Evolutionary conservation across 2,888 invertebrate species (phyloP), one percentile per base, ranked within the genome.

Genomic region (Myathropa florea): DNA sequence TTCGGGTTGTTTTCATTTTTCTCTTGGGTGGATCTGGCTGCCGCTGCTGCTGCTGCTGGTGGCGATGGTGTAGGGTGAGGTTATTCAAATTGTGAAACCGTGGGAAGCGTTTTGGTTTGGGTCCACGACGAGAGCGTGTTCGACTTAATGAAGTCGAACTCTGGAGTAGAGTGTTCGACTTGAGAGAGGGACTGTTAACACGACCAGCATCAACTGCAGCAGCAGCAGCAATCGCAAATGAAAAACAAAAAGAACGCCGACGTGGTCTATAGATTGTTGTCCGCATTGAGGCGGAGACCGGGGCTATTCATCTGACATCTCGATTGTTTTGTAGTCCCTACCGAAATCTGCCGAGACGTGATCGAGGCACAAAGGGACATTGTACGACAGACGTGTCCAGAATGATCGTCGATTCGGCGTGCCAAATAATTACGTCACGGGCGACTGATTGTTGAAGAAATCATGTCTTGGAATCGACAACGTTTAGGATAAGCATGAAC

Each of bases 1-100:
- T 60, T 24, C 26, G 39, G 39, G 12, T 36, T 18, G 21, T 65
- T 75, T 65, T 53, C 23, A n/a, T n/a, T 53, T 53, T 63, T 61
- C 53, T 26, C 55, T 78, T 70, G 70, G 78, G 78, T 78, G 78
- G 78, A 63, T 70, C 46, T 46, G 46, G 46, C 18, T 46, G 46
- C 46, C 46, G 46, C 46, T 46, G 46, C 7, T 6, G 46, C 6
- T 46, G 46, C 4, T 39, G 39, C 18, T 18, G 39, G 4, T 71
- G 68, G 12, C 14, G 59, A 46, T 46, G 18, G n/a, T 46, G 63
- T 21, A 28, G 70, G 78, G 39, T 26, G 55, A 36, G 53, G 61
- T 63, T 79, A 71, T 79, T 64, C 59, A 79, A 71, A 71, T 79
- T 64, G 7, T 30, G 36, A 24, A 33, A 71, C 78, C 78, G 78